Evolutionary conservation across 2,888 invertebrate genomes (phyloP).

Genomic region (Zelleria hepariella): DNA sequence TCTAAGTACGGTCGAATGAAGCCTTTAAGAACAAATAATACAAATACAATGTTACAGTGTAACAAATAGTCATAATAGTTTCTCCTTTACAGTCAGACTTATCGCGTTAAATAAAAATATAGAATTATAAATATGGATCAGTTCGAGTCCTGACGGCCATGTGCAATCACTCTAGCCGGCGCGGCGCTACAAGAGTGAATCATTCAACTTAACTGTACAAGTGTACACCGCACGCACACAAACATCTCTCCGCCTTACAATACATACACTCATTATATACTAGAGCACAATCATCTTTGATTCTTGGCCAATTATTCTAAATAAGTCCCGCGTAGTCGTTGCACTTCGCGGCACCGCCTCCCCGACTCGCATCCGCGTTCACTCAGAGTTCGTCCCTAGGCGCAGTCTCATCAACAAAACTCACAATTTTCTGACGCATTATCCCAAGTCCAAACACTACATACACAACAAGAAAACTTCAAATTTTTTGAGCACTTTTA

Average conservation of each 20-base stretch:
- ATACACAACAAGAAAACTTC: constrained; percentile 19
- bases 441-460: not conserved
- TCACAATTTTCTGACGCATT: not conserved
- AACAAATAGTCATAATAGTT: constrained; percentile 50
- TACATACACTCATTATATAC: constrained; percentile 15
- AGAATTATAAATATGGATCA: constrained; percentile 64
- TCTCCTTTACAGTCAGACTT: constrained; percentile 66
- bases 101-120: constrained; percentile 69
- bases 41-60: constrained; percentile 41
- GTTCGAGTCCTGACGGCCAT: constrained; percentile 23
- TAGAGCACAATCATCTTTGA: constrained; percentile 19
- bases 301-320: constrained; percentile 19
- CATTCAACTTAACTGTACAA: constrained; percentile 22
- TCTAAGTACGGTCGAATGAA: constrained; percentile 64
- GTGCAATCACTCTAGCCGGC: constrained; percentile 18
- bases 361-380: not conserved
- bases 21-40: constrained; percentile 62
- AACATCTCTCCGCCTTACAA: not conserved
- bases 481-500: constrained; percentile 11
- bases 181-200: constrained; percentile 16
- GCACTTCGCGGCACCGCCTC: not conserved
- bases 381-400: not conserved
- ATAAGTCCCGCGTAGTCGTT: constrained; percentile 7
- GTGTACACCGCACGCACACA: constrained; percentile 22
- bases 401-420: not conserved